phyloP scores from a whole-genome alignment of 2,113 vertebrate genomes.

The Gobio gobio region DNA sequence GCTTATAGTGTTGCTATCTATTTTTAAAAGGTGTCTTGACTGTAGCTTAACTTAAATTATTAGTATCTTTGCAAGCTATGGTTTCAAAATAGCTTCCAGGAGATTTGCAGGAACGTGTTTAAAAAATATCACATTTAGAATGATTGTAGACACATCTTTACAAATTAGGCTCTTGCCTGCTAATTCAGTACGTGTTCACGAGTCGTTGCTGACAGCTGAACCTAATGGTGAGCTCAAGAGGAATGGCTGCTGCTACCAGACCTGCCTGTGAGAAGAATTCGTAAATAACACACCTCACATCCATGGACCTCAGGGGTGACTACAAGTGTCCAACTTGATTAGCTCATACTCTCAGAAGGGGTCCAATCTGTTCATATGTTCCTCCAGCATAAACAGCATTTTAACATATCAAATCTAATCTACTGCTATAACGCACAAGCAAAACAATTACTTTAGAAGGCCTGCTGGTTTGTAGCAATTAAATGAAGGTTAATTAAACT shows the following conservation, averaged over 20 bases:
- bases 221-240: slow-evolving; percentile 10
- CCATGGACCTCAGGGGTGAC: slow-evolving; percentile 16
- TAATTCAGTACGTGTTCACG: slow-evolving; percentile 16
- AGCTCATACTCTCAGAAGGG: slow-evolving; percentile 33
- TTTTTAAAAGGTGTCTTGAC: slow-evolving; percentile 6
- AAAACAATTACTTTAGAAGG: slow-evolving; percentile 34
- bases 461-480: slow-evolving; percentile 29
- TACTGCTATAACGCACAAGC: slow-evolving; percentile 9
- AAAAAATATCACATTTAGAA: neutral
- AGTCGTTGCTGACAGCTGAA: slow-evolving; percentile 4
- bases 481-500: slow-evolving; percentile 38
- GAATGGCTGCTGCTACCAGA: neutral
- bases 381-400: slow-evolving; percentile 34
- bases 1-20: neutral
- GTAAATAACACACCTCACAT: slow-evolving; percentile 32
- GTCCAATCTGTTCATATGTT: slow-evolving; percentile 41
- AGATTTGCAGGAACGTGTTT: neutral
- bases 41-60: neutral
- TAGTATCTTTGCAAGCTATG: neutral
- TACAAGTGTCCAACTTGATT: slow-evolving; percentile 44
- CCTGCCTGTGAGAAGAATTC: slow-evolving; percentile 4
- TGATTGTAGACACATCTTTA: neutral
- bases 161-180: neutral
- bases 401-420: slow-evolving; percentile 43
- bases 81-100: neutral